phyloP scores from a whole-genome alignment of 1,140 invertebrate genomes.

The Ptiloglossa arizonensis region DNA sequence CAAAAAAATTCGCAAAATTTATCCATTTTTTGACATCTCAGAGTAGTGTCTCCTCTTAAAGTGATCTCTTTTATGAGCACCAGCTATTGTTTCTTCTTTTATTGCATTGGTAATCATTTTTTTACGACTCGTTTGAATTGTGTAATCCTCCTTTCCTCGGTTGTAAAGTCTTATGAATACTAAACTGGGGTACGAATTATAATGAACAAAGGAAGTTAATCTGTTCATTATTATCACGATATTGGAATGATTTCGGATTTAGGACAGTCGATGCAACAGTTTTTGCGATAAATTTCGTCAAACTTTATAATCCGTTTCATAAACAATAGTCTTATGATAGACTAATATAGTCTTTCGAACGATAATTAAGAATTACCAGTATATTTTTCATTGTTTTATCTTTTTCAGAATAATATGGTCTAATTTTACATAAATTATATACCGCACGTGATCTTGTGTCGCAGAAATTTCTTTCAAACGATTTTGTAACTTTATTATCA shows the following conservation, averaged over 20 bases:
- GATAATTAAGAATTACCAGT: too few relatives aligned
- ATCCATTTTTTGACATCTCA: too few relatives aligned
- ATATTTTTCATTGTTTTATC: too few relatives aligned
- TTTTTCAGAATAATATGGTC: too few relatives aligned
- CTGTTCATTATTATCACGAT: neutral
- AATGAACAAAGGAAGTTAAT: constrained; percentile 27
- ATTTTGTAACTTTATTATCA: neutral
- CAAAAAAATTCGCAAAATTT: too few relatives aligned
- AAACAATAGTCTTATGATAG: too few relatives aligned
- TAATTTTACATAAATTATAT: neutral
- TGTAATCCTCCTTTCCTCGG: constrained; percentile 9
- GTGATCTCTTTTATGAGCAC: constrained; percentile 4
- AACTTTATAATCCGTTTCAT: too few relatives aligned
- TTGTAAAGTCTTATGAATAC: constrained; percentile 33
- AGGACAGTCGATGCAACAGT: neutral
- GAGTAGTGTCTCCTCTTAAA: neutral
- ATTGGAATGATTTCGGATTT: neutral
- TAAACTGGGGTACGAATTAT: constrained; percentile 9
- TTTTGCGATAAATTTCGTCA: too few relatives aligned
- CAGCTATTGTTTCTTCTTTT: constrained; percentile 4
- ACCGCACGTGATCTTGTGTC: neutral
- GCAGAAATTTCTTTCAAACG: neutral
- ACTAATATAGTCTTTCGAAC: too few relatives aligned
- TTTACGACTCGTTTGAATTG: constrained; percentile 10
- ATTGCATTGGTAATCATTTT: constrained; percentile 39